Evolutionary conservation across 1,140 invertebrate species (phyloP).

Genomic region (Akabosia matsudoensis): DNA sequence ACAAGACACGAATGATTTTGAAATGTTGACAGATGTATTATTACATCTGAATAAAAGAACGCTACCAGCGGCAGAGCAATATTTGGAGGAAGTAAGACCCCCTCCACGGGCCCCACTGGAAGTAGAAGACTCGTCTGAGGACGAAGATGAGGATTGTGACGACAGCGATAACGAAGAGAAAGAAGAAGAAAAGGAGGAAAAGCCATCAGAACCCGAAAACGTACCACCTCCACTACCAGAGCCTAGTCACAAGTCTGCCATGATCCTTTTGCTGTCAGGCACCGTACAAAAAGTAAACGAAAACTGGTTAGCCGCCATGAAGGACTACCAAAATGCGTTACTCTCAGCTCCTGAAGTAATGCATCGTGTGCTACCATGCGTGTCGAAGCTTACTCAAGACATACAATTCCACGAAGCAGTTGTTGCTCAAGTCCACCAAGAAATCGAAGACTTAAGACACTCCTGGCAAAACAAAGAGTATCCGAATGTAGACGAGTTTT

Average conservation of each 20-base stretch:
- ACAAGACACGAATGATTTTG: slow-evolving; percentile 26
- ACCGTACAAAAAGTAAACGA: slow-evolving; percentile 25
- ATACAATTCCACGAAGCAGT: slow-evolving; percentile 34
- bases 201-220: not conserved
- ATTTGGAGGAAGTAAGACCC: not conserved
- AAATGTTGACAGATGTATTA: slow-evolving; percentile 17
- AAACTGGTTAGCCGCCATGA: slow-evolving; percentile 30
- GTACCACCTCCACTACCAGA: not conserved
- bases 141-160: not conserved
- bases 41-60: slow-evolving; percentile 7
- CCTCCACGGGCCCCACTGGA: not conserved
- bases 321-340: slow-evolving; percentile 33
- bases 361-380: slow-evolving; percentile 32
- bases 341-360: slow-evolving; percentile 33
- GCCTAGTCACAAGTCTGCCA: slow-evolving; percentile 29
- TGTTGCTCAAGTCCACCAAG: slow-evolving; percentile 20
- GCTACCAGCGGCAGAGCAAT: not conserved
- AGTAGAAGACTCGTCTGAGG: not conserved
- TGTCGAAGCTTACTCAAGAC: slow-evolving; percentile 35
- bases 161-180: too few species aligned
- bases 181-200: not conserved
- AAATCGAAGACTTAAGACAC: slow-evolving; percentile 27
- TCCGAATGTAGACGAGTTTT: not conserved
- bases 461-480: slow-evolving; percentile 19
- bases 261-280: slow-evolving; percentile 31